Conservation (phyloP, 1,140 invertebrate genomes). For the Sminthurinus signatus region DNA sequence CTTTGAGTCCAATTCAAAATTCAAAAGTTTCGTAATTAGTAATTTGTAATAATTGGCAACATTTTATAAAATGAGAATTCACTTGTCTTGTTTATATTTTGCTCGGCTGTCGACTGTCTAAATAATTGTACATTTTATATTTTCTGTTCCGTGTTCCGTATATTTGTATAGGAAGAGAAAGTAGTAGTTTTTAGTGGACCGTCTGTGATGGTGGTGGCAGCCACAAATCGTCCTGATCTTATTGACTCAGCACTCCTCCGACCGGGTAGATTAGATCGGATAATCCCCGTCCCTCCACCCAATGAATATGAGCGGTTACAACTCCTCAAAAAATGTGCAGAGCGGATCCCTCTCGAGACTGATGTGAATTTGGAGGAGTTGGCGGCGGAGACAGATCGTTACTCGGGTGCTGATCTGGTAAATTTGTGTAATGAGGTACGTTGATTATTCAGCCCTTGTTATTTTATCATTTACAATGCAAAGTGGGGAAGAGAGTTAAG, state of each 20-base stretch:
- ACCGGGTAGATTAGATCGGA: conserved; percentile 66
- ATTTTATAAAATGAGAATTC: too few species aligned
- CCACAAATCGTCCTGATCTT: conserved; percentile 70
- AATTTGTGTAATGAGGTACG: conserved; percentile 61
- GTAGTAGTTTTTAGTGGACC: conserved; percentile 3
- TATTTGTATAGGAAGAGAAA: too few species aligned
- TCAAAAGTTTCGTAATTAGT: too few species aligned
- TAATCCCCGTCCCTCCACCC: conserved; percentile 69
- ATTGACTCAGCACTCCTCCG: conserved; percentile 68
- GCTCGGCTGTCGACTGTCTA: too few species aligned
- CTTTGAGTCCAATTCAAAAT: too few species aligned
- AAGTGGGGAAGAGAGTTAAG: too few species aligned
- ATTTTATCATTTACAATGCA: too few species aligned
- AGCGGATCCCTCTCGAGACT: conserved; percentile 55
- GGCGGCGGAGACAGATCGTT: conserved; percentile 56
- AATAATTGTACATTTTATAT: too few species aligned
- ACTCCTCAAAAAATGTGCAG: conserved; percentile 55
- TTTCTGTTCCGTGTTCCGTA: too few species aligned
- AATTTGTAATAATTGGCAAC: too few species aligned
- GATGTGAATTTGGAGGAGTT: conserved; percentile 56
- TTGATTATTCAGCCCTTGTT: too few species aligned
- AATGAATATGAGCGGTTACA: conserved; percentile 54
- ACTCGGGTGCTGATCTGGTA: conserved; percentile 71
- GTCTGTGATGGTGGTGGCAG: conserved; percentile 61
- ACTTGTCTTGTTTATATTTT: too few species aligned